Base-by-base conservation (phyloP, 1,140 invertebrate genomes). In the Macrostomum lignano region DNA sequence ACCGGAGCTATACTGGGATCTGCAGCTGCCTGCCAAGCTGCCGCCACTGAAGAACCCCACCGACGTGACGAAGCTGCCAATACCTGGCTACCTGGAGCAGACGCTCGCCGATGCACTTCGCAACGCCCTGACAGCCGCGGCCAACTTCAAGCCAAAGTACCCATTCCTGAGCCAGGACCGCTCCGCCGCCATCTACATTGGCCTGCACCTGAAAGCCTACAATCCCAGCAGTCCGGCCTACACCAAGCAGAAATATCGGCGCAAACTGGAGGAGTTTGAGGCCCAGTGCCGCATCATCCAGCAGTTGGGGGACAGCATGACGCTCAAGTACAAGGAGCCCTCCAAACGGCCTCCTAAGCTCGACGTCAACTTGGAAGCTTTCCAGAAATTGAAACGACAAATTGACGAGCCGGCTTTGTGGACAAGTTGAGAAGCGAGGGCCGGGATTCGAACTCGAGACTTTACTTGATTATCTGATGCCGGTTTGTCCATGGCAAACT, bases 51-150 rank as follows among this genome's bases (percentile, higher is more conserved):
- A 48, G 32, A 45, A 48, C 7, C 32, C 44, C 6, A 25, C 58
- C 14, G 41, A 44, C 5, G 21, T 51, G 3, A 44, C 41, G 0
- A 36, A 42, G 9, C 42, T 60, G 17, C 56, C 56, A 7, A 55
- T 56, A 48, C 43, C 55, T 17, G 56, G 56, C 5, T 60, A 52
- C 44, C 45, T 60, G 44, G 56, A 60, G 35, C 55, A 60, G 39
- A 47, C 44, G 1, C 46, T 51, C n/a, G 45, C 55, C 5, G 40
- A 46, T 1, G 42, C 47, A 2, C 25, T 60, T 15, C 46, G 47
- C 10, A 55, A 55, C 21, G 46, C 54, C 15, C 41, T 60, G 17
- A 57, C 50, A 15, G 44, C 49, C 25, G 44, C 46, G 23, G 55
- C 55, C 17, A 48, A 45, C 33, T 48, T 52, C 29, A 60, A 60